These are phyloP conservation scores for Manis pentadactyla DNA, from an alignment of 2,797 vertebrate species.

Conservation along the genomic window DNA sequence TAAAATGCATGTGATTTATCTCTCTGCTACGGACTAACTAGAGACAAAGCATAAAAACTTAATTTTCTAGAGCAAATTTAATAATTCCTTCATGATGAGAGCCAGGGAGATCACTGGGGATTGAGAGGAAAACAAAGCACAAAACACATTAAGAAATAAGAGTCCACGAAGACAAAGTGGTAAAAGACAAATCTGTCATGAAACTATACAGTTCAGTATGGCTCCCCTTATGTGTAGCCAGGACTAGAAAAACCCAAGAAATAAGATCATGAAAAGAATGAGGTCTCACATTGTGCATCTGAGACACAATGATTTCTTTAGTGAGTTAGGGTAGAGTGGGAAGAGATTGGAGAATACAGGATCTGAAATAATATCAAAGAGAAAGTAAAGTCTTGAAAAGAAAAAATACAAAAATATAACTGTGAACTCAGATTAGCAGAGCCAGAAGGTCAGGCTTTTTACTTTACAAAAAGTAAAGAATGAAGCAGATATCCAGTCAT, in stretches of 20 bases:
- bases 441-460: too few relatives aligned
- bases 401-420: neutral
- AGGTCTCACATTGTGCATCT: neutral
- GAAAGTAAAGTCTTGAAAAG: neutral
- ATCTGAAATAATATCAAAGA: neutral
- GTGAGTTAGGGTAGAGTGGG: neutral
- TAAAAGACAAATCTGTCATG: neutral
- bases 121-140: neutral
- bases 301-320: neutral
- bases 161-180: neutral
- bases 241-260: neutral
- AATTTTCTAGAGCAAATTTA: neutral
- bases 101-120: neutral
- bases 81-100: neutral
- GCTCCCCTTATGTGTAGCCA: neutral
- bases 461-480: neutral
- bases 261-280: neutral
- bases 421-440: neutral
- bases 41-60: neutral
- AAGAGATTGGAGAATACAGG: neutral
- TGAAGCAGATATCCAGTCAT: neutral
- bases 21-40: neutral
- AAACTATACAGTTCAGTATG: neutral
- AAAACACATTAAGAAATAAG: neutral
- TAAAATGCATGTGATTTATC: neutral